phyloP scores from a whole-genome alignment of 2,888 invertebrate genomes.

The Phaedon cochleariae region DNA sequence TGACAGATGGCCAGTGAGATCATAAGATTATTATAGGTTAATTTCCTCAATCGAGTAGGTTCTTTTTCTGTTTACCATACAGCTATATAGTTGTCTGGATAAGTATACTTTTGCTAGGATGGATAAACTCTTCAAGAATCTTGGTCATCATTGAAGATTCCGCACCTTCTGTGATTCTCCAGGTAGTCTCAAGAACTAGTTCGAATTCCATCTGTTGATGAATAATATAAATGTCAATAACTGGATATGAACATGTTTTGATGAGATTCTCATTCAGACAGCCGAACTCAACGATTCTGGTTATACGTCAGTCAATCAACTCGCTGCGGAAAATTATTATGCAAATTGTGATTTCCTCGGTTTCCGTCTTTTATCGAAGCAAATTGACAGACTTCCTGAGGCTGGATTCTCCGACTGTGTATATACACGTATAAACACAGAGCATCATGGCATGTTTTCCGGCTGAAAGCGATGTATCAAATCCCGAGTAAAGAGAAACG shows the following conservation, averaged over 20 bases:
- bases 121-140: too few species aligned
- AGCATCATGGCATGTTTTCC: conserved; percentile 10
- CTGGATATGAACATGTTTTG: background rate
- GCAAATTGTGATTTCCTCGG: background rate
- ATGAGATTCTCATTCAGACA: background rate
- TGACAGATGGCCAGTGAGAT: conserved; percentile 5
- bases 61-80: too few species aligned
- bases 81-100: too few species aligned
- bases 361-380: background rate
- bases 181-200: too few species aligned
- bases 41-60: too few species aligned
- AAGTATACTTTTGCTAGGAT: too few species aligned
- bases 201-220: too few species aligned
- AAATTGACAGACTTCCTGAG: conserved; percentile 20
- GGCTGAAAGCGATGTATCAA: conserved; percentile 49
- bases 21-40: background rate
- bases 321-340: background rate
- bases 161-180: too few species aligned
- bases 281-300: background rate
- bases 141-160: too few species aligned
- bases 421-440: background rate
- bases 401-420: background rate
- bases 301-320: background rate
- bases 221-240: too few species aligned
- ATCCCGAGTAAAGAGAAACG: conserved; percentile 45